Percentiles rank a stretch among this genome's conserved stretches.
These are phyloP conservation scores for Marmota monax DNA, from an alignment of 2,113 vertebrate species.

Conservation along the genomic window DNA sequence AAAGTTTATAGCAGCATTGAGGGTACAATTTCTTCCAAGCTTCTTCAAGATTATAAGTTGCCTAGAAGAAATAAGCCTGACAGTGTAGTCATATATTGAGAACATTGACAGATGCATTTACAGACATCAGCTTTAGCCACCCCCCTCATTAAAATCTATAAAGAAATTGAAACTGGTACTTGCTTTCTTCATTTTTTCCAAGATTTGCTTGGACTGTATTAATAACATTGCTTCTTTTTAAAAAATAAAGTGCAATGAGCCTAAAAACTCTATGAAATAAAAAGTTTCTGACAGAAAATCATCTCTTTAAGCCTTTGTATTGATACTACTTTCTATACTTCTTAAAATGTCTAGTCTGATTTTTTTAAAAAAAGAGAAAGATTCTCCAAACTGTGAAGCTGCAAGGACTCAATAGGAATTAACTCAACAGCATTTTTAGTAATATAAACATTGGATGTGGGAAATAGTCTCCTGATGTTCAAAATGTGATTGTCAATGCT, in stretches of 20 bases:
- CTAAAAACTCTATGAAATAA: neutral
- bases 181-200: neutral
- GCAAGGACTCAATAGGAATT: neutral
- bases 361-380: neutral
- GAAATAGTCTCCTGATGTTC: constrained; percentile 21
- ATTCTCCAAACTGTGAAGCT: neutral
- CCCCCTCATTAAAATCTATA: neutral
- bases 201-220: neutral
- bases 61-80: neutral
- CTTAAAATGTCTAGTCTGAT: constrained; percentile 28
- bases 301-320: constrained; percentile 8
- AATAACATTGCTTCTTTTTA: neutral
- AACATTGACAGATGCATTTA: neutral
- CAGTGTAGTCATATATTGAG: neutral
- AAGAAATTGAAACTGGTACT: neutral
- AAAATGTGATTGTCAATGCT: constrained; percentile 24
- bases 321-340: neutral
- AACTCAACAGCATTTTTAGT: constrained; percentile 44
- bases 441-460: neutral
- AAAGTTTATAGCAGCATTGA: neutral
- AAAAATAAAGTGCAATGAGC: neutral
- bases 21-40: neutral
- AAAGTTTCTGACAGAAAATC: neutral
- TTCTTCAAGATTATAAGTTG: neutral
- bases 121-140: neutral